phyloP scores from a whole-genome alignment of 2,888 invertebrate species.

The Allolobophora icterica region DNA sequence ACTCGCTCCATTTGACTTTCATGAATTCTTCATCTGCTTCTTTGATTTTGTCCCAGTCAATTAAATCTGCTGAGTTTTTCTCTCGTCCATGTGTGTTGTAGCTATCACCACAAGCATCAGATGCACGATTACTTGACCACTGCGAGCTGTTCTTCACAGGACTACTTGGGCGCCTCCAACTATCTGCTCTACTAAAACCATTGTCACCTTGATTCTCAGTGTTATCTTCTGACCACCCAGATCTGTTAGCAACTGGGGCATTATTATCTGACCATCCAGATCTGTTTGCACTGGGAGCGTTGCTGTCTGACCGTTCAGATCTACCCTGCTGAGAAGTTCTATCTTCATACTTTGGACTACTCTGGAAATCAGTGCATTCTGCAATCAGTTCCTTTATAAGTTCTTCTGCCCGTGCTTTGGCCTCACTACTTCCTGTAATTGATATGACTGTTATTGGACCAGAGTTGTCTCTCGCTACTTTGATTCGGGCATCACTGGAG shows the following conservation, averaged over 20 bases:
- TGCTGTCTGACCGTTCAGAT: neutral
- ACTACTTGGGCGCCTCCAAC: neutral
- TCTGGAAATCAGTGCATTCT: neutral
- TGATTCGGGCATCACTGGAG: neutral
- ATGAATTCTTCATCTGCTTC: constrained; percentile 65
- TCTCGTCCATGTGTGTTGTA: neutral
- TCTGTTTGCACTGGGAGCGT: neutral
- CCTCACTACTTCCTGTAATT: neutral
- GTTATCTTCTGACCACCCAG: neutral
- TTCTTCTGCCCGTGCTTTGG: neutral
- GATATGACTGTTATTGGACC: neutral
- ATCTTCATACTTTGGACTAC: neutral
- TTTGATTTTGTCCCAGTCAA: constrained; percentile 63
- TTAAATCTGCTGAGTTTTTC: constrained; percentile 49
- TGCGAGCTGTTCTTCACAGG: neutral
- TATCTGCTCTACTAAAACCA: neutral
- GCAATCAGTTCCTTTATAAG: neutral
- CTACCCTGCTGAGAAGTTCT: neutral
- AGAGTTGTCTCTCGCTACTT: neutral
- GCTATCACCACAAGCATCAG: neutral
- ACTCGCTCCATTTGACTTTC: constrained; percentile 67
- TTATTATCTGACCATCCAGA: neutral
- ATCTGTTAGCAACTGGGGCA: too few species aligned
- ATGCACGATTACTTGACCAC: neutral
- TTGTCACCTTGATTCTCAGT: neutral